phyloP scores from a whole-genome alignment of 2,113 vertebrate genomes.

The Cyprinus carpio region DNA sequence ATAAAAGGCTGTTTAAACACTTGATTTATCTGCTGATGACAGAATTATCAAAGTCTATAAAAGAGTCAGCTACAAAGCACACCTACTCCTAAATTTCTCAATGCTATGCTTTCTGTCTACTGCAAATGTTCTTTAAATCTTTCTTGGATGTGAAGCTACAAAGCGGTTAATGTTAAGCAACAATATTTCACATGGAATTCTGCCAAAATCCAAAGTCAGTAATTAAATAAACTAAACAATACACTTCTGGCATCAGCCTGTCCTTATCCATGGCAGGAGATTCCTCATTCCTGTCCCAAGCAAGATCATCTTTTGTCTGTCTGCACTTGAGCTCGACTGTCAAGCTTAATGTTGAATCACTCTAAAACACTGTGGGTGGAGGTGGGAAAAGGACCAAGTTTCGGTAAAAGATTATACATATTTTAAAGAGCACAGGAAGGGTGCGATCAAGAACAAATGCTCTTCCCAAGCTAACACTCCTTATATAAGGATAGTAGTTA shows the following conservation, averaged over 20 bases:
- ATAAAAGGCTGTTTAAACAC: background rate
- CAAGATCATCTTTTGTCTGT: conserved; percentile 16
- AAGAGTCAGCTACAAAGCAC: background rate
- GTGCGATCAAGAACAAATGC: conserved; percentile 3
- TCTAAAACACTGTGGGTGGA: conserved; percentile 23
- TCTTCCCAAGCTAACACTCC: conserved; percentile 10
- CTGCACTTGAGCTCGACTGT: background rate
- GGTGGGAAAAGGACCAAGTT: conserved; percentile 31
- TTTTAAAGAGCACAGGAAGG: background rate
- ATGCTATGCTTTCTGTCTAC: background rate
- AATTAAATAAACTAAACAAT: background rate
- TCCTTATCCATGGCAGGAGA: background rate
- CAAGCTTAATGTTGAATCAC: conserved; percentile 9
- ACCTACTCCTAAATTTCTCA: background rate
- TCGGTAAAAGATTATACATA: conserved; percentile 24
- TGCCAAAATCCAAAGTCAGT: background rate
- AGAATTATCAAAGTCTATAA: background rate
- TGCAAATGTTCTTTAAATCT: background rate
- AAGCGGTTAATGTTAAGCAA: background rate
- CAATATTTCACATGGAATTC: conserved; percentile 12
- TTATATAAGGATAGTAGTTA: background rate
- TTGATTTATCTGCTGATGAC: too few relatives aligned
- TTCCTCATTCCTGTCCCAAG: background rate
- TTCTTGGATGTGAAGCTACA: background rate
- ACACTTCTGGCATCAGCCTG: background rate